These are phyloP conservation scores for Pygoscelis antarcticus DNA, from an alignment of 2,113 vertebrate species.

Conservation along the genomic window DNA sequence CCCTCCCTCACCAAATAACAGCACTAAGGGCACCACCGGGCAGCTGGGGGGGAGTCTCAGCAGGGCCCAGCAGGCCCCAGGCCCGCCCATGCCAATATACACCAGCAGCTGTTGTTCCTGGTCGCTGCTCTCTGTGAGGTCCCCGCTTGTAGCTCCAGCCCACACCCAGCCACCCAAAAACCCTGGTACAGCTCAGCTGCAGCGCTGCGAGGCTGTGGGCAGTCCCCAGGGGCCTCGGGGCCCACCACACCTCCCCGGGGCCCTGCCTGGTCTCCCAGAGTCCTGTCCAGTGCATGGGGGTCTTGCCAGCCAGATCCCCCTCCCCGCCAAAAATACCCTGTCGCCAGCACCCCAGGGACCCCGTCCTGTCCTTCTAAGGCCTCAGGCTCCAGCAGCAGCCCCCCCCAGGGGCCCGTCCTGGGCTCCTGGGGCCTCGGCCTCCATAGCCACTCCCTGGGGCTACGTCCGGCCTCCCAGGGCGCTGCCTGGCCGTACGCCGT, in stretches of 20 bases:
- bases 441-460: neutral
- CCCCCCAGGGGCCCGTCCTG: too few species aligned
- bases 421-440: neutral
- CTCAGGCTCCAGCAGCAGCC: neutral
- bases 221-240: neutral
- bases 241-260: neutral
- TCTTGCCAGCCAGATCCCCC: neutral
- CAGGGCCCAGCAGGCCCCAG: neutral
- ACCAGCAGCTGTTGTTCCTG: neutral
- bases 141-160: neutral
- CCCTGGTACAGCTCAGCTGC: rapidly evolving
- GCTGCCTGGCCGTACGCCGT: rapidly evolving
- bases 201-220: neutral
- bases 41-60: neutral
- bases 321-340: neutral
- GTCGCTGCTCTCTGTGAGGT: rapidly evolving
- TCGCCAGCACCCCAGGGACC: neutral
- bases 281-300: neutral
- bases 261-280: neutral
- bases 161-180: neutral
- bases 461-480: too few species aligned
- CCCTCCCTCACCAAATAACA: neutral
- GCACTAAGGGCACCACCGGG: neutral
- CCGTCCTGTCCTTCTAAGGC: rapidly evolving
- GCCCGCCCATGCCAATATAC: rapidly evolving